Evolutionary conservation across 2,888 invertebrate species (phyloP).

Genomic region (Choristoneura rosaceana): DNA sequence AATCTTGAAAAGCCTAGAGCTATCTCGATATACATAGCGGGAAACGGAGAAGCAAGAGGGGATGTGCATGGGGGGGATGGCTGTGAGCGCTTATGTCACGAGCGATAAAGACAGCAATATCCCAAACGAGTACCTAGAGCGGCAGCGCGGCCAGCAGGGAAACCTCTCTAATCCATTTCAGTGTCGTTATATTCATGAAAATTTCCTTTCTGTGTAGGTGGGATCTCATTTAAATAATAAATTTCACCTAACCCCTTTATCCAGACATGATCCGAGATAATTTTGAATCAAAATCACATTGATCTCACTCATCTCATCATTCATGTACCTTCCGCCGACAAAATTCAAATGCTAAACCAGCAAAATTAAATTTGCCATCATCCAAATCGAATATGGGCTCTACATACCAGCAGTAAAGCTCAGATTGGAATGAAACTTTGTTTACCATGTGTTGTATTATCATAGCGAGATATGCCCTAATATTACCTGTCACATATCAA

Average conservation of each 20-base stretch:
- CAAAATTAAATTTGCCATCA: slow-evolving; percentile 31
- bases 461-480: slow-evolving; percentile 45
- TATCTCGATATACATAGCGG: no score
- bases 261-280: slow-evolving; percentile 43
- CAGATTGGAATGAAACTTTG: not conserved
- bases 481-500: slow-evolving; percentile 54
- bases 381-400: not conserved
- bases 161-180: no score
- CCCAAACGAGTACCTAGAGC: no score
- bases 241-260: slow-evolving; percentile 33
- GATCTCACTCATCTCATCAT: slow-evolving; percentile 35
- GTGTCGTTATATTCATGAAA: no score
- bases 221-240: slow-evolving; percentile 25
- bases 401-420: not conserved
- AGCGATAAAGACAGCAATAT: no score
- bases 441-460: slow-evolving; percentile 11
- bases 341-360: slow-evolving; percentile 25
- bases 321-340: slow-evolving; percentile 17
- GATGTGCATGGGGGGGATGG: no score
- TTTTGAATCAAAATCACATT: slow-evolving; percentile 46
- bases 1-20: no score
- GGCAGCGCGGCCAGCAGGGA: no score
- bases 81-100: no score
- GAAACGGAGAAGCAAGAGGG: no score
- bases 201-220: not conserved